Evolutionary conservation across 2,797 vertebrate species (phyloP), one percentile per base, ranked within the genome.

Genomic region (Premnoplex brunnescens): DNA sequence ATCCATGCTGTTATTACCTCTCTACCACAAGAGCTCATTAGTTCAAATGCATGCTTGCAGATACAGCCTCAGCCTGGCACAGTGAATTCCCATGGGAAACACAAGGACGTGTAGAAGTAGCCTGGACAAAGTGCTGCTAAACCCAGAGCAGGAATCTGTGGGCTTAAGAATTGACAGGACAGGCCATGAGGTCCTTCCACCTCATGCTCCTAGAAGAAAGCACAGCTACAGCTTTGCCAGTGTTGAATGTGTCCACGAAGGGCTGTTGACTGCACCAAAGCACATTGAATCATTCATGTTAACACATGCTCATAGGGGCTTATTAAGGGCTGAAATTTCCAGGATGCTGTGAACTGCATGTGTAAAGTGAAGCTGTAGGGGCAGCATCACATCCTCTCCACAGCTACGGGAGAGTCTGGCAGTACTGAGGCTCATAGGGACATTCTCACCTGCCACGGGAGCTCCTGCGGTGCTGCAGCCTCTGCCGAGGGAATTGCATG

Each of bases 391-490:
- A 26, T 26, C 48, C 71, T 84, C 23, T 66, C 39, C 52, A 32
- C 27, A 59, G 7, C 74, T 56, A 17, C 83, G 68, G 62, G 51
- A 85, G 59, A 63, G 48, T 64, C 92, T 85, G 27, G 72, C 52
- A 68, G 37, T 17, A 1, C 78, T 83, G 44, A 49, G 67, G 49
- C 90, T 88, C 3, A 1, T n/a, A 68, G 85, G 91, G 73, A 55
- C 75, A 15, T 74, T 94, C 94, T 96, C 91, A 94, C 93, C 93
- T 96, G 95, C 72, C 85, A 71, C 0, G 21, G 89, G 67, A 95
- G 93, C 91, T 94, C 95, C 89, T 85, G 94, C n/a, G 60, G 60
- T 85, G 91, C 93, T 93, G 85, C 18, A 91, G 85, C 94, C 87
- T 95, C 82, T 87, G 92, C 94, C 89, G n/a, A 80, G 92, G 96